Conservation (phyloP, 2,888 invertebrate species). For the Danaus chrysippus region DNA sequence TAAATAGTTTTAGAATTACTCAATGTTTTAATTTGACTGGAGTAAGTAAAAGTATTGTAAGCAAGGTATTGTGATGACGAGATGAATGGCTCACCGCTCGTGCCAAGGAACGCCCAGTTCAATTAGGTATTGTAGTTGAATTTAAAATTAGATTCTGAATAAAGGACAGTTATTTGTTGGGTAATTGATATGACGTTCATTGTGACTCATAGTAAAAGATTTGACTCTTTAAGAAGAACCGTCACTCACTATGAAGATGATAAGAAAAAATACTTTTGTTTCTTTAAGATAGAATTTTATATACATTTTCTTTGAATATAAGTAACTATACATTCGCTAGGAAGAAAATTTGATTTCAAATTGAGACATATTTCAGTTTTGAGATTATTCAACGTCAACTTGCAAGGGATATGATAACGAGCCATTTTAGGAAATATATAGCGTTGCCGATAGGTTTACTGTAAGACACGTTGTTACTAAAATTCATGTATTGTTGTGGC, state of each 20-base stretch:
- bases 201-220: conserved; percentile 39
- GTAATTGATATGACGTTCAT: conserved; percentile 60
- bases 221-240: conserved; percentile 13
- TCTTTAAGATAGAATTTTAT: too few relatives aligned
- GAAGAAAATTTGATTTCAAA: not conserved
- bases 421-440: conserved; percentile 12
- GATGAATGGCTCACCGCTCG: conserved; percentile 61
- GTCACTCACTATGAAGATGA: conserved; percentile 6
- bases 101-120: conserved; percentile 64
- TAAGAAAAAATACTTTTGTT: not conserved
- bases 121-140: conserved; percentile 65
- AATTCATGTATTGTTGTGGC: conserved; percentile 28
- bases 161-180: conserved; percentile 42
- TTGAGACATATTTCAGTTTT: conserved; percentile 6
- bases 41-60: conserved; percentile 10
- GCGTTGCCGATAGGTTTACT: conserved; percentile 18
- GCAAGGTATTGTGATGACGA: conserved; percentile 48
- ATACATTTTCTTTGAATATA: too few relatives aligned
- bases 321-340: not conserved
- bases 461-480: conserved; percentile 18
- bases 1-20: too few relatives aligned
- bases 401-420: not conserved
- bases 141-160: conserved; percentile 63
- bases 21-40: too few relatives aligned
- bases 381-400: conserved; percentile 1